Conservation (phyloP, 2,113 vertebrate species). For the Galeopterus variegatus region DNA sequence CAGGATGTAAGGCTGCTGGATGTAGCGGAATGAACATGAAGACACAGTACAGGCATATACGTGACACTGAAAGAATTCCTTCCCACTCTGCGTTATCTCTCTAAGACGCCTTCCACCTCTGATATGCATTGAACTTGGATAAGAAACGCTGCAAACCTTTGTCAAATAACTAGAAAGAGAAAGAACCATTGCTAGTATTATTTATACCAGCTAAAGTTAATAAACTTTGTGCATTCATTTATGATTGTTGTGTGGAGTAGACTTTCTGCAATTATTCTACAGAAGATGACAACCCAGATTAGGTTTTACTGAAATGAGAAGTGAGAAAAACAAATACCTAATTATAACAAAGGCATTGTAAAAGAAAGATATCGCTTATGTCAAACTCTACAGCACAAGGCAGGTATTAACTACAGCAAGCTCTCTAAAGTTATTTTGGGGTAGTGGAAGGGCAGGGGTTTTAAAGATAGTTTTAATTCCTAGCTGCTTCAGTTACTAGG, state of each 20-base stretch:
- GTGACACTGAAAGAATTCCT: background rate
- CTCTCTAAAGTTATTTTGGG: background rate
- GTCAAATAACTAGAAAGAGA: background rate
- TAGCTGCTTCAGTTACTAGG: background rate
- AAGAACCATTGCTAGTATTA: background rate
- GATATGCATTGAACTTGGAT: background rate
- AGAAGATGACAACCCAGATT: slow-evolving; percentile 55
- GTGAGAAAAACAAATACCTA: slow-evolving; percentile 53
- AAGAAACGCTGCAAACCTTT: background rate
- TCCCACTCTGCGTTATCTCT: background rate
- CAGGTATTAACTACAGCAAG: background rate
- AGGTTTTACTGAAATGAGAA: slow-evolving; percentile 45
- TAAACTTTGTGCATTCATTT: slow-evolving; percentile 23
- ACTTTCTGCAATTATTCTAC: background rate
- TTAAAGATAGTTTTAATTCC: background rate
- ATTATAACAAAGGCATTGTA: background rate
- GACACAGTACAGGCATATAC: background rate
- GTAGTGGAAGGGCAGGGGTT: background rate
- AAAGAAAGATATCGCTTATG: background rate
- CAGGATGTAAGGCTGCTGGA: background rate
- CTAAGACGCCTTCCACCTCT: background rate
- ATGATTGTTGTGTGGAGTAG: background rate
- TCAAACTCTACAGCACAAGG: background rate
- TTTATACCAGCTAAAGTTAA: slow-evolving; percentile 2
- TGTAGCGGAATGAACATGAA: background rate